phyloP scores from a whole-genome alignment of 2,113 vertebrate species.

The Lutjanus erythropterus region DNA sequence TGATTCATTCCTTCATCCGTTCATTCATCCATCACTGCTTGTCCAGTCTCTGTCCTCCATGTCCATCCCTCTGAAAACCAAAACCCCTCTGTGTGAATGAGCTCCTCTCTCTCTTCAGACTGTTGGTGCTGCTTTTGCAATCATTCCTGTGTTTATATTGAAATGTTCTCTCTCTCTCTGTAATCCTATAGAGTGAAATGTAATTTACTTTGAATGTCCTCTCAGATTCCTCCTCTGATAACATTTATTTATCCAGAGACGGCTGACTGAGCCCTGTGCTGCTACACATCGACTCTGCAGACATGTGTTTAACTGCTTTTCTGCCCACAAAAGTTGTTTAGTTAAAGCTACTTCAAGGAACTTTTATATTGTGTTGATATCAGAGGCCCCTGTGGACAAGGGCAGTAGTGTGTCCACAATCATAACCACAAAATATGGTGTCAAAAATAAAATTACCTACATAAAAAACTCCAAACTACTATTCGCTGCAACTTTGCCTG shows the following conservation, averaged over 20 bases:
- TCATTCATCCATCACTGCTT: not conserved
- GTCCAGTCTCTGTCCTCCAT: not conserved
- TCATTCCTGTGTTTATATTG: constrained; percentile 12
- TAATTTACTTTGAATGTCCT: constrained; percentile 18
- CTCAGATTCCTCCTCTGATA: constrained; percentile 27
- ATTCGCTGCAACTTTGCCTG: too few species aligned
- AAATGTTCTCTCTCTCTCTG: not conserved
- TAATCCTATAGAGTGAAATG: not conserved
- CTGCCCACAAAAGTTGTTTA: not conserved
- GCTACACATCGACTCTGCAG: not conserved
- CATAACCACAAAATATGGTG: too few species aligned
- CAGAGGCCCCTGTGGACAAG: too few species aligned
- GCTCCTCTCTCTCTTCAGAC: not conserved
- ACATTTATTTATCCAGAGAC: not conserved
- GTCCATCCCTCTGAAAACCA: constrained; percentile 61
- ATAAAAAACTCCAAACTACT: too few species aligned
- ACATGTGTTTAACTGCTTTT: not conserved
- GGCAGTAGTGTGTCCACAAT: too few species aligned
- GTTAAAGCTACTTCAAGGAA: too few species aligned
- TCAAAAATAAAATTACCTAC: too few species aligned
- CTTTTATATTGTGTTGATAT: too few species aligned
- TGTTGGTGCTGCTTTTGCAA: not conserved
- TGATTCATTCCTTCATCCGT: not conserved
- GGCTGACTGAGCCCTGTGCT: not conserved
- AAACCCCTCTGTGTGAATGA: constrained; percentile 62